These are phyloP conservation scores for Psilanteris sp. DNA, from an alignment of 1,140 invertebrate species.

Conservation along the genomic window DNA sequence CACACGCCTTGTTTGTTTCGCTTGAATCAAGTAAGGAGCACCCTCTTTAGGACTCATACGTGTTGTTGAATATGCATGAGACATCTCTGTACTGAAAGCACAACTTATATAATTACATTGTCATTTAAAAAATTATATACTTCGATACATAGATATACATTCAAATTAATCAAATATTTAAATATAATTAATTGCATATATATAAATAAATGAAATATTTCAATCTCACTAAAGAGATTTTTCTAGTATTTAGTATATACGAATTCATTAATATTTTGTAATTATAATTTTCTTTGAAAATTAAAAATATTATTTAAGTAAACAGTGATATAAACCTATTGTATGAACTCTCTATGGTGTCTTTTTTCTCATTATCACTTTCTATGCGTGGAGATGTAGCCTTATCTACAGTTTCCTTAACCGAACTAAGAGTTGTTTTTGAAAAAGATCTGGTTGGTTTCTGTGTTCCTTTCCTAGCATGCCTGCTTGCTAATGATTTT, in stretches of 20 bases:
- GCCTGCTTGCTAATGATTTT: constrained; percentile 29
- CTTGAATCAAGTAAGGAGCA: constrained; percentile 53
- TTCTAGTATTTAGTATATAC: no score
- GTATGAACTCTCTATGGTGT: constrained; percentile 31
- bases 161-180: no score
- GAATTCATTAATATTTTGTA: no score
- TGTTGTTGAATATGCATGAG: constrained; percentile 53
- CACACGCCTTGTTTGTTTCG: constrained; percentile 34
- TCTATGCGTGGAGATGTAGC: constrained; percentile 30
- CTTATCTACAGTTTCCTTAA: constrained; percentile 38
- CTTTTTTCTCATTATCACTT: constrained; percentile 7
- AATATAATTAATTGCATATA: no score
- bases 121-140: no score
- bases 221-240: no score
- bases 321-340: constrained; percentile 27
- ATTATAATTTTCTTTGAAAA: no score
- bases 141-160: no score
- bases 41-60: constrained; percentile 36
- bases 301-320: no score
- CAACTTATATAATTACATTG: no score
- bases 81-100: constrained; percentile 68
- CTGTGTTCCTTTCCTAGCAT: constrained; percentile 39
- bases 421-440: constrained; percentile 23
- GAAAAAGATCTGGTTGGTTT: background rate
- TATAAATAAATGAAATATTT: no score